Percentiles rank a stretch among this genome's conserved stretches.
These are phyloP conservation scores for Brevimyrus niger DNA, from an alignment of 2,113 vertebrate species.

Conservation along the genomic window DNA sequence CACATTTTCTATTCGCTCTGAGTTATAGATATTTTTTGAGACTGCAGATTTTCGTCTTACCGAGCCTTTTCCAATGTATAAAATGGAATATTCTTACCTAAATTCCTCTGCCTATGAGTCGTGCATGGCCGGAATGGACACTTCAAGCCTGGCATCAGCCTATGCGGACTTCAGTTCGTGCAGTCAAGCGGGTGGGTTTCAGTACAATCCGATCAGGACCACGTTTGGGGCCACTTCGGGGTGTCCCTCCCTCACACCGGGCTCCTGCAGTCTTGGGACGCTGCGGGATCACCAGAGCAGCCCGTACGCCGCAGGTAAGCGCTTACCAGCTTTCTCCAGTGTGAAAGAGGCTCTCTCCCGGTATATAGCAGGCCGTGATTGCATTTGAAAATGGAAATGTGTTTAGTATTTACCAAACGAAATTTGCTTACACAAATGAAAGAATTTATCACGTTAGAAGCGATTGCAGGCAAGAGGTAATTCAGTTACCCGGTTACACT, in stretches of 20 bases:
- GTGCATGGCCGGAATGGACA: slow-evolving; percentile 94
- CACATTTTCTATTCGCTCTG: slow-evolving; percentile 29
- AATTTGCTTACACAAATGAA: slow-evolving; percentile 99
- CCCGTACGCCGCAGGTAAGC: slow-evolving; percentile 99
- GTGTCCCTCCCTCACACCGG: slow-evolving; percentile 76
- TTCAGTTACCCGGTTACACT: slow-evolving; percentile 99
- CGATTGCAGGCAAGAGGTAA: slow-evolving; percentile 98
- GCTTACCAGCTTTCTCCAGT: slow-evolving; percentile 59
- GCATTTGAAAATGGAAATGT: slow-evolving; percentile 99
- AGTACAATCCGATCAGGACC: slow-evolving; percentile 92
- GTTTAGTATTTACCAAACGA: slow-evolving; percentile 99
- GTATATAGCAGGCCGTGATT: slow-evolving; percentile 96
- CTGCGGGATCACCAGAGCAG: slow-evolving; percentile 99
- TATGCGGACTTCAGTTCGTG: slow-evolving; percentile 87
- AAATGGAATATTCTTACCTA: slow-evolving; percentile 90
- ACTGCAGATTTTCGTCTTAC: slow-evolving; percentile 58
- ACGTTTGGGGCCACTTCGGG: slow-evolving; percentile 77
- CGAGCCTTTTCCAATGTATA: slow-evolving; percentile 99
- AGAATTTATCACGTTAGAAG: slow-evolving; percentile 99
- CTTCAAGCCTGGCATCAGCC: slow-evolving; percentile 75
- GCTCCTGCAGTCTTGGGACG: slow-evolving; percentile 88
- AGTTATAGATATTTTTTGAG: slow-evolving; percentile 19
- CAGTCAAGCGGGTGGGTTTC: slow-evolving; percentile 82
- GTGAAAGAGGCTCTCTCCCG: slow-evolving; percentile 63
- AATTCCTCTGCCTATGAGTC: slow-evolving; percentile 86